Evolutionary conservation across 2,888 invertebrate genomes (phyloP), one percentile per base, ranked within the genome.

Genomic region (Anthophora plumipes): DNA sequence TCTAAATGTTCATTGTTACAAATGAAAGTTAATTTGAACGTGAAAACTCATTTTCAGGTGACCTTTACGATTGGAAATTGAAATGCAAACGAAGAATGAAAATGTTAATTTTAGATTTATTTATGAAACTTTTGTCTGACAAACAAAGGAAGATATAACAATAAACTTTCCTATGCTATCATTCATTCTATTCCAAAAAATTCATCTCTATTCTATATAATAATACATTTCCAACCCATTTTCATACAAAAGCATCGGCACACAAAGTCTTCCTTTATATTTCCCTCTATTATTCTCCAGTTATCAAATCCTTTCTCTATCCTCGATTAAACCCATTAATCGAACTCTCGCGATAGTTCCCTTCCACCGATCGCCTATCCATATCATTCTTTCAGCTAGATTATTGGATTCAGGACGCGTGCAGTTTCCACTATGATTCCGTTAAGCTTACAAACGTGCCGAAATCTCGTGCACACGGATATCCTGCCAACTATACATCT

Each of bases 401-500:
- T 31, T 55, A 55, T 17, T 8, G 20, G 20, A 39, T 7, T 22
- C 41, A 4, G 7, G 17, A 14, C 50, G 8, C 20, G 37, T n/a
- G n/a, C 41, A 9, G 8, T 25, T 43, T 31, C 39, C 25, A 31
- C 7, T 20, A n/a, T 50, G 39, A 66, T 14, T 22, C 66, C 20
- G 11, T 17, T 11, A 22, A 55, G 41, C 67, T n/a, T 14, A 12
- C 52, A 17, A 39, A 39, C 39, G 20, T 69, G 57, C 50, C 39
- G 14, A 70, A 60, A 70, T 22, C 22, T 14, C 6, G 22, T 43
- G 20, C n/a, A 43, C n/a, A 11, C 57, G 50, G 70, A 50, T 60
- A 25, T 55, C 20, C 17, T 22, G 43, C 14, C 17, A 25, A 61
- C 39, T 39, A 4, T n/a, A 41, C 41, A 22, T 22, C 11, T 9